phyloP scores from a whole-genome alignment of 2,888 invertebrate species.

The Cetonia aurata region DNA sequence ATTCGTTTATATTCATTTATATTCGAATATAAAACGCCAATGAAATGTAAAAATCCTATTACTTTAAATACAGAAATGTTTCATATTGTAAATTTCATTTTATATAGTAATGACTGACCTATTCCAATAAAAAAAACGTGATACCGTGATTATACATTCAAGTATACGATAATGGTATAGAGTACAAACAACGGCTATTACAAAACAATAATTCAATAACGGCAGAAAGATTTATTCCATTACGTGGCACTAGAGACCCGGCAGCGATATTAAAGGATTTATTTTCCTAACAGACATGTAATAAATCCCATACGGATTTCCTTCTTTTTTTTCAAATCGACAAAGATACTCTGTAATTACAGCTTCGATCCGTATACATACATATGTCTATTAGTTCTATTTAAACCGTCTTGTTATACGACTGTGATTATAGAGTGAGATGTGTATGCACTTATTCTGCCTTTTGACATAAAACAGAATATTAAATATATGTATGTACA shows the following conservation, averaged over 20 bases:
- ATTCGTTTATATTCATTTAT: too few species aligned
- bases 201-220: slow-evolving; percentile 20
- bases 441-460: slow-evolving; percentile 21
- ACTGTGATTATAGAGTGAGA: slow-evolving; percentile 26
- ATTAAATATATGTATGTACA: slow-evolving; percentile 23
- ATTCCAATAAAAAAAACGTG: too few species aligned
- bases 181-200: background rate
- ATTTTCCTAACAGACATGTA: slow-evolving; percentile 32
- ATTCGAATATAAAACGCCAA: too few species aligned
- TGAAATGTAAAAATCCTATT: too few species aligned
- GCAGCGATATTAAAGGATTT: slow-evolving; percentile 29
- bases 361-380: slow-evolving; percentile 20
- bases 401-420: slow-evolving; percentile 27
- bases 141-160: too few species aligned
- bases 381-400: slow-evolving; percentile 39
- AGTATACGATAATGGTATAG: too few species aligned
- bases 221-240: slow-evolving; percentile 22
- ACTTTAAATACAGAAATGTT: too few species aligned
- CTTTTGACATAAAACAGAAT: slow-evolving; percentile 38
- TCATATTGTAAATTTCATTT: too few species aligned
- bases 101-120: too few species aligned
- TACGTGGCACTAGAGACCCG: background rate
- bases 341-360: slow-evolving; percentile 31
- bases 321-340: slow-evolving; percentile 22
- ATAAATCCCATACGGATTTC: slow-evolving; percentile 40